Percentiles rank a stretch among this genome's conserved stretches.
Conservation (phyloP, 2,797 vertebrate genomes). For the Poeciliopsis gracilis region DNA sequence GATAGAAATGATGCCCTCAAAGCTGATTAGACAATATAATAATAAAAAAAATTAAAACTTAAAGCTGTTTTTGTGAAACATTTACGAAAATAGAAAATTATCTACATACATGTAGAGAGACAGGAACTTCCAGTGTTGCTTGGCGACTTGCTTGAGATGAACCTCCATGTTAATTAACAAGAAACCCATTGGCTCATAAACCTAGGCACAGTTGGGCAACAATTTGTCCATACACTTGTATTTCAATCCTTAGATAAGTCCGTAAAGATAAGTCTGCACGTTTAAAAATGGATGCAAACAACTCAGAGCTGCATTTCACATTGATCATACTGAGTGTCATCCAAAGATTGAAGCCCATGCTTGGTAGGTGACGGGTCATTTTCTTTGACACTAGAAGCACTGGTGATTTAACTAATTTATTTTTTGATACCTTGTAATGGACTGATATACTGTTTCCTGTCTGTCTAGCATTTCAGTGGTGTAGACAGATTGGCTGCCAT, state of each 20-base stretch:
- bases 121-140: constrained; percentile 74
- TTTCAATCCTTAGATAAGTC: not conserved
- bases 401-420: not conserved
- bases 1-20: not conserved
- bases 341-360: not conserved
- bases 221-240: not conserved
- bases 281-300: not conserved
- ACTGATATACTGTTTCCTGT: not conserved
- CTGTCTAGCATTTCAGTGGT: not conserved
- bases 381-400: not conserved
- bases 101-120: constrained; percentile 53
- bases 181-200: constrained; percentile 66
- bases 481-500: not conserved
- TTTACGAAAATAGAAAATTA: constrained; percentile 28
- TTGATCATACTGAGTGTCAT: not conserved
- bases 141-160: constrained; percentile 71
- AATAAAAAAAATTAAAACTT: not conserved
- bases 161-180: constrained; percentile 77
- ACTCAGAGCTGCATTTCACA: not conserved
- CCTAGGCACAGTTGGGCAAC: not conserved
- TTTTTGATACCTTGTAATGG: not conserved
- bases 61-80: constrained; percentile 16
- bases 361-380: not conserved
- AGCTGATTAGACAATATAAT: not conserved
- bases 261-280: not conserved